phyloP scores from a whole-genome alignment of 2,113 vertebrate species.

The Podiceps cristatus region DNA sequence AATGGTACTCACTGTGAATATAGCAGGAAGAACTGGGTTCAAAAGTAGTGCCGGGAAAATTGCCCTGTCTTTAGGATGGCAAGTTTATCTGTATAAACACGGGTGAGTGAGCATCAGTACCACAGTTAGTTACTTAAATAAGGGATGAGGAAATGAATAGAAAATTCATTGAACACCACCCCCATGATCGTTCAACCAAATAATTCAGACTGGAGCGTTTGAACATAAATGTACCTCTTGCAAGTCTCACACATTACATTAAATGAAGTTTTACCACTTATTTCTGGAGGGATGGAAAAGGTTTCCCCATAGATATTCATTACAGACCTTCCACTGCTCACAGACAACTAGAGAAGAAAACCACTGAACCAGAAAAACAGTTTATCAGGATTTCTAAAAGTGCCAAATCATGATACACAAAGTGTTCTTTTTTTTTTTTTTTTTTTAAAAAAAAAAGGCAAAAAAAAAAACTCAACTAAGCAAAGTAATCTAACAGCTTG shows the following conservation, averaged over 20 bases:
- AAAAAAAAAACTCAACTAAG: neutral
- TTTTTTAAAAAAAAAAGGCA: neutral
- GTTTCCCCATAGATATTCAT: neutral
- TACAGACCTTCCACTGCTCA: neutral
- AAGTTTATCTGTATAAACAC: neutral
- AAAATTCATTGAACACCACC: neutral
- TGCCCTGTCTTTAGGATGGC: neutral
- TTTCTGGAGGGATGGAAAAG: neutral
- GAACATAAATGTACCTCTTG: neutral
- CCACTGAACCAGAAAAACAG: neutral
- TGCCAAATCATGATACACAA: neutral
- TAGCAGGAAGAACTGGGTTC: neutral
- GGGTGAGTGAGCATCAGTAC: neutral
- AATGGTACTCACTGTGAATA: neutral
- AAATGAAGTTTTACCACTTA: neutral
- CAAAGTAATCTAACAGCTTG: neutral
- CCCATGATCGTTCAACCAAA: neutral
- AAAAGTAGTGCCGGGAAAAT: neutral
- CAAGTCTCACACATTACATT: neutral
- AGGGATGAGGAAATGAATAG: neutral
- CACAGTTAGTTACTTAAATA: neutral
- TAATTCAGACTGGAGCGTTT: accelerated
- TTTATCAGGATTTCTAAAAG: neutral
- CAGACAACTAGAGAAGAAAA: neutral
- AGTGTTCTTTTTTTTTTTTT: neutral